Base-by-base conservation (phyloP, 2,888 invertebrate species). In the Mythimna impura region DNA sequence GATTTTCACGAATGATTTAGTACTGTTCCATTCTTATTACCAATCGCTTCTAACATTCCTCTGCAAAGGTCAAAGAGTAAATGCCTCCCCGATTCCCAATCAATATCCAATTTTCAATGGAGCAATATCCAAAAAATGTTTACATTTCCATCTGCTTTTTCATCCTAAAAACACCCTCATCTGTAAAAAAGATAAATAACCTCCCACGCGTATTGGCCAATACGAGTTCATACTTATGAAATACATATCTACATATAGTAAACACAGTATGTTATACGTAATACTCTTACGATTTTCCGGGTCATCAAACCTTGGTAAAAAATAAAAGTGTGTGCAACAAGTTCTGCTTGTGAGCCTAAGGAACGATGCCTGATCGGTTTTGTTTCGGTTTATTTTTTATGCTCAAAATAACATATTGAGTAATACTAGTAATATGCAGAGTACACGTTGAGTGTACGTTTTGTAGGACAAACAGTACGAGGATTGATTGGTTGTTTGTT, bases 261-360 rank as follows among this genome's bases (percentile, higher is more conserved):
- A 25, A 22, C 36, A 17, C 20, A 7, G n/a, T 68, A 52, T 61
- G 61, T 63, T 17, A 47, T 7, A 73, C 73, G 65, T 73, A 77
- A 77, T 71, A 74, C 43, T 81, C 64, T 60, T 61, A 57, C 52
- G 36, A 66, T 84, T 87, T 81, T 87, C 87, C 87, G 86, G 86
- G 85, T 87, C 86, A 84, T 75, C 70, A 78, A 80, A 80, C 86
- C 50, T 58, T 67, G 36, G 47, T 61, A 73, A 68, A 76, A 78
- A 78, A 74, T 66, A 77, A 78, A 76, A 81, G 67, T 52, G 55
- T 40, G 20, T 25, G 75, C 57, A 74, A 80, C 73, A 63, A 62
- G 72, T 66, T 64, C 55, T 36, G 62, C 12, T 64, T 52, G 64
- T 36, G 57, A 20, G 62, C 61, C 57, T 50, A 43, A 62, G 65